These are phyloP conservation scores for Scyliorhinus canicula DNA, from an alignment of 2,797 vertebrate genomes.

Conservation along the genomic window DNA sequence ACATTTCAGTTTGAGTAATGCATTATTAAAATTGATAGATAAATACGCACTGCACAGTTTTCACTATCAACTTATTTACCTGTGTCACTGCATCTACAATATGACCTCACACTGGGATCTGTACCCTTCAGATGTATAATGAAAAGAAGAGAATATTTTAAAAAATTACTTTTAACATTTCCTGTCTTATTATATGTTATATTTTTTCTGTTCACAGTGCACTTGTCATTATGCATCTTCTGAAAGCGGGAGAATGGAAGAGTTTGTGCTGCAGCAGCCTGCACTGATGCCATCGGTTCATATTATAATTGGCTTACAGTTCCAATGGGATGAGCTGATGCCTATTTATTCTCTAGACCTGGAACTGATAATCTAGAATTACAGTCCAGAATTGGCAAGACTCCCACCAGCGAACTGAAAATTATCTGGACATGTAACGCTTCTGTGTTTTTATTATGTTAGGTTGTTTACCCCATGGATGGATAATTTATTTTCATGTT, in stretches of 20 bases:
- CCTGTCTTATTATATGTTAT: background rate
- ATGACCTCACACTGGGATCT: background rate
- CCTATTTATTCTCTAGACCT: background rate
- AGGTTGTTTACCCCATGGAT: background rate
- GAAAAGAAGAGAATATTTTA: background rate
- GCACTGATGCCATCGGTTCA: background rate
- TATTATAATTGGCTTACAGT: background rate
- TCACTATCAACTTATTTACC: slow-evolving; percentile 8
- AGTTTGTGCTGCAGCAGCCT: background rate
- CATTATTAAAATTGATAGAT: slow-evolving; percentile 5
- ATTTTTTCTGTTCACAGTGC: background rate
- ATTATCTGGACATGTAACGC: background rate
- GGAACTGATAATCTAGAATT: background rate
- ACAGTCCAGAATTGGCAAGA: background rate
- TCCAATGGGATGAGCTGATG: background rate
- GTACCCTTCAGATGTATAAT: background rate
- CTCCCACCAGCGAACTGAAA: background rate
- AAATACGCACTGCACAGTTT: background rate
- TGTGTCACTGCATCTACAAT: background rate
- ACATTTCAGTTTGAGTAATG: slow-evolving; percentile 12
- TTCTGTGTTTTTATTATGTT: background rate
- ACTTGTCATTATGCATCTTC: background rate
- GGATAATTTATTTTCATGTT: background rate
- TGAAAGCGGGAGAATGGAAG: background rate
- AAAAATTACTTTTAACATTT: background rate